A percentile compares a stretch with the other conserved stretches of the same genome.
phyloP scores from a whole-genome alignment of 2,113 vertebrate species.

The Lathamus discolor region DNA sequence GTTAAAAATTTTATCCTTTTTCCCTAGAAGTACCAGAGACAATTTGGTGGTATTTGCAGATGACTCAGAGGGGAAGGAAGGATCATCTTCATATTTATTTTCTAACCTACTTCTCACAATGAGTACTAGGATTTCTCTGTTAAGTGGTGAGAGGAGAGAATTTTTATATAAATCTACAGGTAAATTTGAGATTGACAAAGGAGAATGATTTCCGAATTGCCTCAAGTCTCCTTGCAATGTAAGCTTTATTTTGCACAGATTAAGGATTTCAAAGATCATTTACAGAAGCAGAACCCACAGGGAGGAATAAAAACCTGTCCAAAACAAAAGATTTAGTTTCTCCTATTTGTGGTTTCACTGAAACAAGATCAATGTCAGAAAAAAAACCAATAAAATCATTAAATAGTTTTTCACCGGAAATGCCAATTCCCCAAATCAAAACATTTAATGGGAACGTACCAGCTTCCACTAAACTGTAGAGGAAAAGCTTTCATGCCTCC shows the following conservation, averaged over 20 bases:
- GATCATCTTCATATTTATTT: conserved; percentile 37
- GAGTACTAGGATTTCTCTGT: background rate
- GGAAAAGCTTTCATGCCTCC: background rate
- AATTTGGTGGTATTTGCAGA: conserved; percentile 19
- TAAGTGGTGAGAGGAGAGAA: background rate
- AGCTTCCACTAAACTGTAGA: background rate
- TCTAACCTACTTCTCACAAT: background rate
- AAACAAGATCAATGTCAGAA: background rate
- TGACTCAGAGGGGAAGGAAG: conserved; percentile 10
- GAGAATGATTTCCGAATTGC: background rate
- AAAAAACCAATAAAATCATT: background rate
- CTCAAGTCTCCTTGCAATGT: background rate
- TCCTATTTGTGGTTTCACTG: background rate
- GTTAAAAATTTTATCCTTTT: conserved; percentile 13
- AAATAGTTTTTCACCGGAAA: background rate
- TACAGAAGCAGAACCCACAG: background rate
- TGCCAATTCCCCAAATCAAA: background rate
- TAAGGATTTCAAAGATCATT: conserved; percentile 2
- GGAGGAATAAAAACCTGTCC: background rate
- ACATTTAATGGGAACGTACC: background rate
- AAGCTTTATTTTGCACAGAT: conserved; percentile 6
- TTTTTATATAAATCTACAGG: background rate
- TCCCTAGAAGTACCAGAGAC: background rate
- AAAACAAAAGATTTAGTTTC: background rate
- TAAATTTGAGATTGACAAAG: conserved; percentile 25